Evolutionary conservation across 1,140 invertebrate genomes (phyloP).

Genomic region (Metopolophium dirhodum): DNA sequence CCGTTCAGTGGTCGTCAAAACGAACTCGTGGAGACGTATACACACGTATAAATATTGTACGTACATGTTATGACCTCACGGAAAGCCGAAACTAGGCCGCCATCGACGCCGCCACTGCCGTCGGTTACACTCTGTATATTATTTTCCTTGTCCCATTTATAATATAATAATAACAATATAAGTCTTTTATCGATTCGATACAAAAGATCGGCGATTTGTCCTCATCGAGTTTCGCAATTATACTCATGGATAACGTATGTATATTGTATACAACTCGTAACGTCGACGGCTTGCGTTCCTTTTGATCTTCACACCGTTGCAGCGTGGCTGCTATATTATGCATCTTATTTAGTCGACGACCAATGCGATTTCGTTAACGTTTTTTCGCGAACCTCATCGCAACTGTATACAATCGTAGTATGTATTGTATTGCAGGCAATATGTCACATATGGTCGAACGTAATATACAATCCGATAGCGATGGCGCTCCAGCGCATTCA

Average conservation of each 20-base stretch:
- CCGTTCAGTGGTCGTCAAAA: conserved; percentile 49
- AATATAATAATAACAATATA: conserved; percentile 4
- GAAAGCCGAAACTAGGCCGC: conserved; percentile 32
- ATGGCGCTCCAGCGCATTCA: neutral
- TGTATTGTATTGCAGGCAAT: neutral
- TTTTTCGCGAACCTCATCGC: neutral
- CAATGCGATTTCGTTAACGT: neutral
- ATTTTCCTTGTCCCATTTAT: conserved; percentile 12
- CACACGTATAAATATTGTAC: conserved; percentile 31
- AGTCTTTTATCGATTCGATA: conserved; percentile 9
- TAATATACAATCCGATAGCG: neutral
- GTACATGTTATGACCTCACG: conserved; percentile 37
- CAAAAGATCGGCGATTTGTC: conserved; percentile 1
- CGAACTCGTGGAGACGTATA: neutral
- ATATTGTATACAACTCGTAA: neutral
- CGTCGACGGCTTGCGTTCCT: neutral
- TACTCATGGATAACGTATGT: neutral
- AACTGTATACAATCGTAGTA: neutral
- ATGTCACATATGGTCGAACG: neutral
- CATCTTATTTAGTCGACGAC: neutral
- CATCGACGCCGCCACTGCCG: neutral
- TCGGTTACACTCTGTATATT: neutral
- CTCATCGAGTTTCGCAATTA: neutral
- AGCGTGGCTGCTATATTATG: neutral
- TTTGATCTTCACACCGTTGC: neutral